A percentile compares a stretch with the other conserved stretches of the same genome.
phyloP scores from a whole-genome alignment of 2,888 invertebrate species.

The Mythimna lalbum region DNA sequence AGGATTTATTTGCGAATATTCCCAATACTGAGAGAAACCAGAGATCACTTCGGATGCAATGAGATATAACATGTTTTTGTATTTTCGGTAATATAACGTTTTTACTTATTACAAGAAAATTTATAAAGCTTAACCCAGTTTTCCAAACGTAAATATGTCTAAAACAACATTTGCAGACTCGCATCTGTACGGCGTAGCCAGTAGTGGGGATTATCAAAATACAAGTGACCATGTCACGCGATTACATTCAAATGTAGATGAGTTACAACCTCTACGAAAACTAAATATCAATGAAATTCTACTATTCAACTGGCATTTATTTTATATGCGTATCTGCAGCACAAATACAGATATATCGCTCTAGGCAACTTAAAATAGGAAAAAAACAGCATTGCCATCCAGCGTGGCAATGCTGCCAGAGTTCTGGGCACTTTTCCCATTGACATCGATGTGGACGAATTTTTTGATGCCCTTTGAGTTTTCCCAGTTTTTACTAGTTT shows the following conservation, averaged over 20 bases:
- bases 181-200: conserved; percentile 12
- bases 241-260: conserved; percentile 32
- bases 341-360: conserved; percentile 10
- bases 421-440: too few relatives aligned
- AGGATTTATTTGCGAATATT: conserved; percentile 50
- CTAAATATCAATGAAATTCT: conserved; percentile 32
- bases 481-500: too few relatives aligned
- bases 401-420: too few relatives aligned
- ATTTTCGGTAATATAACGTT: conserved; percentile 17
- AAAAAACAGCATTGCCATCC: too few relatives aligned
- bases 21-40: conserved; percentile 54
- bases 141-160: conserved; percentile 16
- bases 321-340: conserved; percentile 17
- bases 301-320: conserved; percentile 6
- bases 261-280: conserved; percentile 37
- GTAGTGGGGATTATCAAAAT: conserved; percentile 53
- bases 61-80: conserved; percentile 30
- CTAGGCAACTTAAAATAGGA: conserved; percentile 1
- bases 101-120: conserved; percentile 25
- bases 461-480: too few relatives aligned
- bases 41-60: conserved; percentile 29
- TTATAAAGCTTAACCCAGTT: conserved; percentile 29
- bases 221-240: conserved; percentile 44
- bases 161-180: conserved; percentile 6
- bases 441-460: too few relatives aligned